Conservation (phyloP, 30 jellyfish, hydroid and myxozoan genomes). For the Hydractinia echinata region DNA sequence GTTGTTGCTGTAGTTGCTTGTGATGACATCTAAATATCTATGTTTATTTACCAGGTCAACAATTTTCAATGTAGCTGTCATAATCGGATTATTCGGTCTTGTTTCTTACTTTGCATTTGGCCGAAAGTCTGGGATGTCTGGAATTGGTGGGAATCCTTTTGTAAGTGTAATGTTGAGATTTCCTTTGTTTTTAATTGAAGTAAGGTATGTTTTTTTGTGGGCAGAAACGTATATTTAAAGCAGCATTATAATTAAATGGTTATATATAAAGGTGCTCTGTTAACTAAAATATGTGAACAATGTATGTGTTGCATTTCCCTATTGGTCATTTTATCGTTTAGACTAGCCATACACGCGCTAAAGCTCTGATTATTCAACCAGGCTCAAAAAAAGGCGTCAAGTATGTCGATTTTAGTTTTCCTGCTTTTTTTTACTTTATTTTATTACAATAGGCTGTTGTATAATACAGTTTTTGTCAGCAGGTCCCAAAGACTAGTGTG, state of each 20-base stretch:
- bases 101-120: conserved; percentile 54
- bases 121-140: conserved; percentile 45
- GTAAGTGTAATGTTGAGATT: conserved; percentile 31
- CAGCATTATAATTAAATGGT: too few species aligned
- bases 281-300: too few species aligned
- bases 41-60: conserved; percentile 27
- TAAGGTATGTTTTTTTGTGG: too few species aligned
- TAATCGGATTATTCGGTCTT: conserved; percentile 48
- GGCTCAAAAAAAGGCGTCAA: conserved; percentile 64
- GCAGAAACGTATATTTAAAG: too few species aligned
- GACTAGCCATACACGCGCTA: conserved; percentile 74
- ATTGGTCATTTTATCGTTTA: neutral
- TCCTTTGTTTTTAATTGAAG: too few species aligned
- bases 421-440: too few species aligned
- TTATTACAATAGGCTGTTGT: too few species aligned
- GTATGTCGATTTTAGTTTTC: conserved; percentile 19
- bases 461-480: too few species aligned
- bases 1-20: neutral
- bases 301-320: too few species aligned
- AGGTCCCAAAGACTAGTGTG: too few species aligned
- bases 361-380: conserved; percentile 76
- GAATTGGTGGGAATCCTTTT: conserved; percentile 73
- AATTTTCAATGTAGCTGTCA: conserved; percentile 27
- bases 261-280: too few species aligned
- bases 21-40: too few species aligned